Evolutionary conservation across 2,113 vertebrate genomes (phyloP).

Genomic region (Lasiurus cinereus): DNA sequence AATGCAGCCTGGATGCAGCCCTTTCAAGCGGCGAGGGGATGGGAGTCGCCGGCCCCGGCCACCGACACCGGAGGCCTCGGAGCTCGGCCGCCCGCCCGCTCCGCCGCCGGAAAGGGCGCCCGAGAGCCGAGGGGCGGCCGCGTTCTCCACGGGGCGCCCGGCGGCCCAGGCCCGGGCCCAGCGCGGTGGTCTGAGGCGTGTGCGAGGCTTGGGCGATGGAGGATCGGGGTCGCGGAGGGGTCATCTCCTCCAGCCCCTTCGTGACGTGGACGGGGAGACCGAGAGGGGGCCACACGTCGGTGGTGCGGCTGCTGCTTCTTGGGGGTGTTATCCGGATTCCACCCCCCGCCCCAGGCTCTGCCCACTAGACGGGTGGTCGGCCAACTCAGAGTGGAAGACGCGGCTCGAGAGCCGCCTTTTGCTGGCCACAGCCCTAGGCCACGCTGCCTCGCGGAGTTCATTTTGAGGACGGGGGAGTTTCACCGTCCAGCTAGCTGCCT

Average conservation of each 20-base stretch:
- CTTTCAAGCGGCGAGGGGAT: conserved; percentile 90
- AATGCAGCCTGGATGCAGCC: conserved; percentile 91
- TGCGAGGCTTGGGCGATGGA: accelerated
- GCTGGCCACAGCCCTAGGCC: neutral
- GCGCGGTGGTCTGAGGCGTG: neutral
- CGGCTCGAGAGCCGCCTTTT: too few species aligned
- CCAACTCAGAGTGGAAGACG: too few species aligned
- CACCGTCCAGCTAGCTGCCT: neutral
- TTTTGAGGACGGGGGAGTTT: neutral
- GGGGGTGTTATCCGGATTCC: too few species aligned
- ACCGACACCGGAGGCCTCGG: conserved; percentile 85
- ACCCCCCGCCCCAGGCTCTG: neutral
- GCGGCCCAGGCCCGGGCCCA: neutral
- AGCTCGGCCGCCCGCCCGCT: conserved; percentile 81
- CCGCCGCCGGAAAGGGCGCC: conserved; percentile 81
- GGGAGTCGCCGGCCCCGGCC: conserved; percentile 85
- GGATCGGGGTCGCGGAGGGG: too few species aligned
- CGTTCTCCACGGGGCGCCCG: accelerated
- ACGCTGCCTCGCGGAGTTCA: neutral
- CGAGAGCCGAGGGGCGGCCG: neutral
- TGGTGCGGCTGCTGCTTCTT: too few species aligned
- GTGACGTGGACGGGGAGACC: neutral
- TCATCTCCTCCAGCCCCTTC: neutral
- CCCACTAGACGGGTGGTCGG: neutral
- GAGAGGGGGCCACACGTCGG: neutral